Base-by-base conservation (phyloP, 2,113 vertebrate species). In the Serinus canaria region DNA sequence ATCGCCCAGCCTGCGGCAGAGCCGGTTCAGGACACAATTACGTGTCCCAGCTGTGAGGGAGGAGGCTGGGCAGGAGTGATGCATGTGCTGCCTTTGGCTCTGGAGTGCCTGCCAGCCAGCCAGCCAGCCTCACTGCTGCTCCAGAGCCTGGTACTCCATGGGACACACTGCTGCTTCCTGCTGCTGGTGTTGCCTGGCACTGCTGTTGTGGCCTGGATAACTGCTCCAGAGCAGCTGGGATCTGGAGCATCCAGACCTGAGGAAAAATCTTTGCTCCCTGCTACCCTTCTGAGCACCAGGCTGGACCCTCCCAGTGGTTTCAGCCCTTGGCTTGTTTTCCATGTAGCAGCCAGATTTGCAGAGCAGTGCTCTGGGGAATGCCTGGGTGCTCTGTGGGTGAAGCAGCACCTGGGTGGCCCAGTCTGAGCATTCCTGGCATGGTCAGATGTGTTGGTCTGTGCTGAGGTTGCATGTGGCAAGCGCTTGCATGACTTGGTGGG, bases 401-500 rank as follows among this genome's bases (percentile, higher is more conserved):
- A 58, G 55, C 31, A 53, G 73, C 35, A 46, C 35, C 9, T 0
- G 0, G 44, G 33, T 58, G 53, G 56, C 44, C 64, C 28, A n/a
- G 19, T 37, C 43, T 89, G 64, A 86, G 68, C 33, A 21, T 55
- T 75, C 44, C 16, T 15, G 75, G 35, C 18, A 7, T 6, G 13
- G 21, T 31, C 68, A 60, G 23, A 81, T 15, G 13, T 39, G 33
- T 23, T 10, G 33, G 7, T 23, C 18, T 52, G 59, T 80, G 77
- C 84, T 2, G 3, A 37, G 43, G 15, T 43, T 0, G 2, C 31
- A 15, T 84, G 55, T 55, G 70, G 59, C 0, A 6, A 24, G 41
- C 0, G 0, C 50, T 91, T 1, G 4, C 0, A 7, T 96, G 93
- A 87, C 73, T 76, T 0, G 0, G 5, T 3, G 10, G 35, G 21